These are phyloP conservation scores for Indri indri DNA, from an alignment of 2,113 vertebrate species.

Conservation along the genomic window DNA sequence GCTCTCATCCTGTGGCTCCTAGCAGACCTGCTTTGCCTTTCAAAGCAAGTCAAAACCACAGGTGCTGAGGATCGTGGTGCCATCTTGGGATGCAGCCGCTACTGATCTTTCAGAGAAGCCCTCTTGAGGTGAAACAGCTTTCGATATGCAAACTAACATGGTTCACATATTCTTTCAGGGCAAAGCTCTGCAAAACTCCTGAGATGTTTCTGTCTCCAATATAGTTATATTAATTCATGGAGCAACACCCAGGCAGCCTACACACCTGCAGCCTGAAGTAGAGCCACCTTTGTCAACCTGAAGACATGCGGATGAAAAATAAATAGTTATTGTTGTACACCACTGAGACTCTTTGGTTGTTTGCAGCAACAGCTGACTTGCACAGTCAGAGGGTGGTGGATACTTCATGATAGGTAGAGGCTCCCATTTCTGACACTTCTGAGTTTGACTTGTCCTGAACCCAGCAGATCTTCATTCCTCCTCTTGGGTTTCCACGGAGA, in stretches of 20 bases:
- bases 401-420: not conserved
- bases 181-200: no score
- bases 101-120: no score
- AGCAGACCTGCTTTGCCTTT: no score
- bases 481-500: not conserved
- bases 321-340: rapidly evolving
- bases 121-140: no score
- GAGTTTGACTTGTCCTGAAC: not conserved
- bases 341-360: not conserved
- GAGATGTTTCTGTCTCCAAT: no score
- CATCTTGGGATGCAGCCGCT: no score
- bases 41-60: no score
- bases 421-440: not conserved
- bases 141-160: no score
- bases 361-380: not conserved
- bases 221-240: no score
- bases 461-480: not conserved
- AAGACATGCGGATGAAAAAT: not conserved
- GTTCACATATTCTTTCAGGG: no score
- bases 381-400: not conserved
- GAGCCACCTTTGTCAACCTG: not conserved
- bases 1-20: no score
- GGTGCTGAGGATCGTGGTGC: no score
- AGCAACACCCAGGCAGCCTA: not conserved
- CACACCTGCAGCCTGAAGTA: not conserved